A percentile compares a stretch with the other conserved stretches of the same genome.
Conservation (phyloP, 2,113 vertebrate genomes). For the Paradoxurus hermaphroditus region DNA sequence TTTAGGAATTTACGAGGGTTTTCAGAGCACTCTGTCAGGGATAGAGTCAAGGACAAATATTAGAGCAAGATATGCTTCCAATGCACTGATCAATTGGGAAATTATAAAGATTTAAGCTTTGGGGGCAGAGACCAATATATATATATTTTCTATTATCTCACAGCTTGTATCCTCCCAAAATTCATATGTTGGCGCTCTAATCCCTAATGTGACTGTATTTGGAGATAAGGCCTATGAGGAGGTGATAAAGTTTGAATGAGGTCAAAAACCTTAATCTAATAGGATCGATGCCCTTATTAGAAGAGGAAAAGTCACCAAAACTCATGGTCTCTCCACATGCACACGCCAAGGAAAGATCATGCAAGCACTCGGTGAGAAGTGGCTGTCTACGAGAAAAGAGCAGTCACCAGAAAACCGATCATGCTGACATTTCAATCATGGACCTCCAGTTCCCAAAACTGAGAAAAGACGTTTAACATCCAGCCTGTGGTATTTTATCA, state of each 20-base stretch:
- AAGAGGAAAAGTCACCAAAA: background rate
- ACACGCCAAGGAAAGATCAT: background rate
- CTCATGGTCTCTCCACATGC: background rate
- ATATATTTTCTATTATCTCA: background rate
- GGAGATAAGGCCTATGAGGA: background rate
- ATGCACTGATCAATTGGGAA: background rate
- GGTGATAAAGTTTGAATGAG: background rate
- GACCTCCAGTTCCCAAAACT: background rate
- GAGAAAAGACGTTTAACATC: background rate
- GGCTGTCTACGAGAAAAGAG: background rate
- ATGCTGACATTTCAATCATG: background rate
- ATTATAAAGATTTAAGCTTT: background rate
- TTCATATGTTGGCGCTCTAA: background rate
- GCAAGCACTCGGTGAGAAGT: background rate
- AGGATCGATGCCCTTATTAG: background rate
- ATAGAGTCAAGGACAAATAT: background rate
- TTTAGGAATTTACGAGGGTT: background rate
- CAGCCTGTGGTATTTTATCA: background rate
- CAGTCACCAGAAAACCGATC: background rate
- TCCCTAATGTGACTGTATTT: background rate
- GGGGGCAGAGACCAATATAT: background rate
- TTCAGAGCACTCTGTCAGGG: background rate
- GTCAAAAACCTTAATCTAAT: background rate
- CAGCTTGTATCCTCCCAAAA: background rate
- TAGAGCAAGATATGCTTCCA: background rate